phyloP scores from a whole-genome alignment of 2,113 vertebrate genomes.

The Nothocercus julius region DNA sequence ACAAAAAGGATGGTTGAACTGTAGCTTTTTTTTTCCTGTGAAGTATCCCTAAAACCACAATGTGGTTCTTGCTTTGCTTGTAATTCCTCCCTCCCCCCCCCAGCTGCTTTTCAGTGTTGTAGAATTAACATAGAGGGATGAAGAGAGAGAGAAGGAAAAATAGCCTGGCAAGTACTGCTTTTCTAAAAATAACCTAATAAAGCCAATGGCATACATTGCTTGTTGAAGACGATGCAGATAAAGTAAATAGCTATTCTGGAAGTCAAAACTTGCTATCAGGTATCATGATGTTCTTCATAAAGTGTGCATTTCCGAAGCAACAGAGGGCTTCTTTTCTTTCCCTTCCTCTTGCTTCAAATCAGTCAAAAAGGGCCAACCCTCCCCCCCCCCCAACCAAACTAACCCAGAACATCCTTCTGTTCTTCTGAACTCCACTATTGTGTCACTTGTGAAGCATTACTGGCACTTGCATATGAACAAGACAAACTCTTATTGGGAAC shows the following conservation, averaged over 20 bases:
- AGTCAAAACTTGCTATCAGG: not conserved
- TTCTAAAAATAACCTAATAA: not conserved
- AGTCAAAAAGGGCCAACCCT: not conserved
- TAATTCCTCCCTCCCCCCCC: too few relatives aligned
- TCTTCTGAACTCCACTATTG: not conserved
- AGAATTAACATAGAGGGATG: not conserved
- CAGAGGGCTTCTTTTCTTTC: not conserved
- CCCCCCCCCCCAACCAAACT: not conserved
- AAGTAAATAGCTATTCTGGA: conserved; percentile 25
- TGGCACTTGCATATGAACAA: not conserved
- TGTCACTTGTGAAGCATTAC: not conserved
- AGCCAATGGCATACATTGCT: conserved; percentile 2
- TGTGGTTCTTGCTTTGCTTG: not conserved
- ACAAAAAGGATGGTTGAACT: not conserved
- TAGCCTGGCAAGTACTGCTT: not conserved
- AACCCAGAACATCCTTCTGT: not conserved
- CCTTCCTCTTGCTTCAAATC: not conserved
- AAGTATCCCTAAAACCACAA: not conserved
- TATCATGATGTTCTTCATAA: not conserved
- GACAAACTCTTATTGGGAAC: not conserved
- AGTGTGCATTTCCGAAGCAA: not conserved
- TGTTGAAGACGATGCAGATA: not conserved
- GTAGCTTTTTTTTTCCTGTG: not conserved
- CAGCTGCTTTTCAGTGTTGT: not conserved
- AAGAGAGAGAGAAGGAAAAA: not conserved